phyloP scores from a whole-genome alignment of 2,113 vertebrate species.

The Otolemur garnettii region DNA sequence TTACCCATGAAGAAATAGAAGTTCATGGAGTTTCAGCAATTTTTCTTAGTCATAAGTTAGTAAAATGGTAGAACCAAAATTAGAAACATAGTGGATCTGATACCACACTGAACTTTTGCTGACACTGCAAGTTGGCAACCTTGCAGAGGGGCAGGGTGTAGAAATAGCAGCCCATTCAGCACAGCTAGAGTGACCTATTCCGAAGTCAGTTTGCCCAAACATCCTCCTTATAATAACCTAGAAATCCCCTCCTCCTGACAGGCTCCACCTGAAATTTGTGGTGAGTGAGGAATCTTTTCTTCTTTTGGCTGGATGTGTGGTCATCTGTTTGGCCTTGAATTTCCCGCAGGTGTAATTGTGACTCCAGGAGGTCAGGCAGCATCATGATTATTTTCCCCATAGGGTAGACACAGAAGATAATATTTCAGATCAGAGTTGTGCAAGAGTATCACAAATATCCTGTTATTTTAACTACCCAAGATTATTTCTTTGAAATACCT shows the following conservation, averaged over 20 bases:
- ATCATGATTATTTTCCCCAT: slow-evolving; percentile 63
- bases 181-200: not conserved
- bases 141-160: not conserved
- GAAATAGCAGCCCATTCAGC: not conserved
- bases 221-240: not conserved
- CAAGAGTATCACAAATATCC: not conserved
- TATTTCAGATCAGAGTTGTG: slow-evolving; percentile 42
- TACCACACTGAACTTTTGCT: not conserved
- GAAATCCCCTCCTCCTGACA: not conserved
- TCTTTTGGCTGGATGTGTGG: not conserved
- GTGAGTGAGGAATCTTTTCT: not conserved
- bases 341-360: slow-evolving; percentile 45
- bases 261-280: not conserved
- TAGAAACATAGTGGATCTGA: not conserved
- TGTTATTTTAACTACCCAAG: slow-evolving; percentile 57
- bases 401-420: not conserved
- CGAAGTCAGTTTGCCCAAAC: not conserved
- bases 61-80: not conserved
- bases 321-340: not conserved
- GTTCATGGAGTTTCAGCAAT: not conserved
- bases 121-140: not conserved
- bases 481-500: slow-evolving; percentile 39
- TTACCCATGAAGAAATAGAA: not conserved
- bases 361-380: slow-evolving; percentile 6
- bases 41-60: not conserved